Evolutionary conservation across 2,113 vertebrate genomes (phyloP).

Genomic region (Cynoglossus semilaevis): DNA sequence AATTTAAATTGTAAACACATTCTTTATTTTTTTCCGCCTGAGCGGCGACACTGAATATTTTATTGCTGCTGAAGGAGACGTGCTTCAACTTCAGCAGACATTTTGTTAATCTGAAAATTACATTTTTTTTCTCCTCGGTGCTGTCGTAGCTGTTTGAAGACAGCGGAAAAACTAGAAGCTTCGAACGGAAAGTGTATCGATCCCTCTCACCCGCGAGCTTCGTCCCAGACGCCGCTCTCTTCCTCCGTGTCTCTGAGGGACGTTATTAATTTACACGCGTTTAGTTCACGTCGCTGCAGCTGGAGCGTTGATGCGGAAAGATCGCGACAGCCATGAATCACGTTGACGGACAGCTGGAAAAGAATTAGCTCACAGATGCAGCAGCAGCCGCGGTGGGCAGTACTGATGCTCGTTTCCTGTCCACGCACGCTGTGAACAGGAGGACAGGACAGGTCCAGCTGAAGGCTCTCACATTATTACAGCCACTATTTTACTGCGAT

Average conservation of each 20-base stretch:
- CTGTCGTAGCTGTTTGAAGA: conserved; percentile 6
- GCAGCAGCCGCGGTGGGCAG: conserved; percentile 32
- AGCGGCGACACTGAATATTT: conserved; percentile 13
- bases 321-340: conserved; percentile 60
- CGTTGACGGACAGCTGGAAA: conserved; percentile 66
- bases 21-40: not conserved
- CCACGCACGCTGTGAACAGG: conserved; percentile 29
- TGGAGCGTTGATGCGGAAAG: conserved; percentile 39
- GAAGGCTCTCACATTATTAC: conserved; percentile 14
- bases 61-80: conserved; percentile 28
- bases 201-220: not conserved
- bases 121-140: conserved; percentile 2
- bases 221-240: conserved; percentile 10
- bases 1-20: not conserved
- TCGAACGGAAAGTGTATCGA: not conserved
- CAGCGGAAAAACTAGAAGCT: not conserved
- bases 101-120: conserved; percentile 61
- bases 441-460: conserved; percentile 19
- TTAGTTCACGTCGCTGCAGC: conserved; percentile 37
- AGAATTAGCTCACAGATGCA: conserved; percentile 56
- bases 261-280: conserved; percentile 42
- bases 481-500: conserved; percentile 7
- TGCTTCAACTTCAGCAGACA: conserved; percentile 58
- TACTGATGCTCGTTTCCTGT: conserved; percentile 34
- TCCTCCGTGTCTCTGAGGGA: not conserved